A percentile compares a stretch with the other conserved stretches of the same genome.
Conservation (phyloP, 2,797 vertebrate genomes). For the Sebastes wilsoni region DNA sequence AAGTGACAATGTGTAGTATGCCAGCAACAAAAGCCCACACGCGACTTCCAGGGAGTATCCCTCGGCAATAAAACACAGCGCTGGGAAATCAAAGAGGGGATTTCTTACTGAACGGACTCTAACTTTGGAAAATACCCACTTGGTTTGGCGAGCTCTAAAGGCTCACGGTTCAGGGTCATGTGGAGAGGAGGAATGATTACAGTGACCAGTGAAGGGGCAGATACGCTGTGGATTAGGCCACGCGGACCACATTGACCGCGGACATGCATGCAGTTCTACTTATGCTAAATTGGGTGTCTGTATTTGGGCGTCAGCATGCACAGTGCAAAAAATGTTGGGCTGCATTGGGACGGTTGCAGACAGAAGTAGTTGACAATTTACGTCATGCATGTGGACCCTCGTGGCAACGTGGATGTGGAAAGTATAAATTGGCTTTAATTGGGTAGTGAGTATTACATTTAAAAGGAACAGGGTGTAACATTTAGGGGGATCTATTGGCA, state of each 20-base stretch:
- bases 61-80: conserved; percentile 34
- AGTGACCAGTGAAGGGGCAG: not conserved
- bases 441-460: no score
- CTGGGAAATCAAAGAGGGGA: conserved; percentile 29
- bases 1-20: conserved; percentile 24
- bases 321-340: not conserved
- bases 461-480: no score
- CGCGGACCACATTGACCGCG: not conserved
- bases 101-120: conserved; percentile 6
- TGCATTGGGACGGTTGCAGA: not conserved
- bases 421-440: not conserved
- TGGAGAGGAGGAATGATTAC: not conserved
- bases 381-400: not conserved
- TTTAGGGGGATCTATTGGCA: no score
- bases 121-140: conserved; percentile 35
- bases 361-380: no score
- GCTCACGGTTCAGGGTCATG: not conserved
- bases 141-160: conserved; percentile 8
- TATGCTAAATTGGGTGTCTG: not conserved
- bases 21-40: conserved; percentile 21
- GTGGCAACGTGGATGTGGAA: not conserved
- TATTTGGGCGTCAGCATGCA: not conserved
- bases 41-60: conserved; percentile 44
- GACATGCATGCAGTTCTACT: not conserved
- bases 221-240: not conserved